A percentile compares a stretch with the other conserved stretches of the same genome.
Evolutionary conservation across 2,888 invertebrate species (phyloP).

Genomic region (Nephrotoma appendiculata): DNA sequence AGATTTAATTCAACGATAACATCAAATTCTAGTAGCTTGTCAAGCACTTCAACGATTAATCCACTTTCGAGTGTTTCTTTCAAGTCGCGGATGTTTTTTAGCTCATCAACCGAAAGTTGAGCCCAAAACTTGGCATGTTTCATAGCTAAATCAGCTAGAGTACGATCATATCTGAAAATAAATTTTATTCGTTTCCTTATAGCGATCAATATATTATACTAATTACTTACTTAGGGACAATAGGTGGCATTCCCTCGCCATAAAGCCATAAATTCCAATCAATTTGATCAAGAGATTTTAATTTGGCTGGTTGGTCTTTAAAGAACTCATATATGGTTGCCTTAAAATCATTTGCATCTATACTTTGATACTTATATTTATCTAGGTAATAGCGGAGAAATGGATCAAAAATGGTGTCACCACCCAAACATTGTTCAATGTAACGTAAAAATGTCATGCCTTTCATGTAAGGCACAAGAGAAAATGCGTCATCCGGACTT

Average conservation of each 20-base stretch:
- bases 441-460: conserved; percentile 79
- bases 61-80: conserved; percentile 40
- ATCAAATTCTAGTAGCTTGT: conserved; percentile 43
- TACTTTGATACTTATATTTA: conserved; percentile 64
- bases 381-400: conserved; percentile 71
- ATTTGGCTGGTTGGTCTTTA: conserved; percentile 34
- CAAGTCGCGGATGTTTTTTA: conserved; percentile 37
- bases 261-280: conserved; percentile 80
- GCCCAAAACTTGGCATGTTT: conserved; percentile 43
- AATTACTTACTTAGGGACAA: conserved; percentile 55
- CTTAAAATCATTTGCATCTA: conserved; percentile 72
- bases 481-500: conserved; percentile 88
- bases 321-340: conserved; percentile 56
- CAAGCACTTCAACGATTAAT: conserved; percentile 55
- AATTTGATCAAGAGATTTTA: conserved; percentile 39
- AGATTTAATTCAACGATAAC: conserved; percentile 34
- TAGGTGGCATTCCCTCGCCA: conserved; percentile 74
- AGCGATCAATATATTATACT: not conserved
- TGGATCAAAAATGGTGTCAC: conserved; percentile 63
- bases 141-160: conserved; percentile 45
- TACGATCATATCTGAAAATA: conserved; percentile 46
- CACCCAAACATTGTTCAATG: conserved; percentile 69
- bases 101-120: conserved; percentile 29
- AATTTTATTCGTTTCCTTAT: conserved; percentile 3
- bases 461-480: conserved; percentile 83